phyloP scores from a whole-genome alignment of 1,140 invertebrate genomes.

The Stegodyphus dumicola region DNA sequence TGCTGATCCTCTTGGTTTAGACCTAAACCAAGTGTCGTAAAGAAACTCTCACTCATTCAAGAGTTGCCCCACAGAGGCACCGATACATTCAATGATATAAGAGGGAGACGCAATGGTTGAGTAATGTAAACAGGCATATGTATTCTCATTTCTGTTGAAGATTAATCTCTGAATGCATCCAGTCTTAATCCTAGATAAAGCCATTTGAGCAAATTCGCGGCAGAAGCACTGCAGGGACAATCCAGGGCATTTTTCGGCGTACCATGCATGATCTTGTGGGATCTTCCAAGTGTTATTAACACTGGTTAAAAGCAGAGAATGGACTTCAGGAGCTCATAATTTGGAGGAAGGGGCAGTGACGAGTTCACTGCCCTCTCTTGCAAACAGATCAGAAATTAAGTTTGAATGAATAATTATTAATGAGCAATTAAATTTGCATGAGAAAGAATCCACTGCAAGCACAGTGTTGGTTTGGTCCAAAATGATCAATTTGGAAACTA shows the following conservation, averaged over 20 bases:
- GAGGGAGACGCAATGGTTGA: neutral
- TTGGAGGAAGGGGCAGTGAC: neutral
- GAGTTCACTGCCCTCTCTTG: neutral
- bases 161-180: neutral
- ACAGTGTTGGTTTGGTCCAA: neutral
- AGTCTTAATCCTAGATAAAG: neutral
- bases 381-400: neutral
- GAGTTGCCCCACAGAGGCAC: neutral
- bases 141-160: neutral
- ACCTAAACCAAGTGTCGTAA: too few species aligned
- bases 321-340: neutral
- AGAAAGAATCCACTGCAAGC: neutral
- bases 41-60: too few species aligned
- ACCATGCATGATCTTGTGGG: neutral
- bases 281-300: neutral
- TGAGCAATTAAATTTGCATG: too few species aligned
- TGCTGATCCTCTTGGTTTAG: too few species aligned
- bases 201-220: neutral
- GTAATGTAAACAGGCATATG: neutral
- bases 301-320: neutral
- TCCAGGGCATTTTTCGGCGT: too few species aligned
- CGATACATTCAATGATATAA: neutral
- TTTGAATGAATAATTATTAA: neutral
- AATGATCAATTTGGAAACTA: neutral
- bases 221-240: neutral